These are phyloP conservation scores for Gallinago jamesoni DNA, from an alignment of 2,113 vertebrate species.

Conservation along the genomic window DNA sequence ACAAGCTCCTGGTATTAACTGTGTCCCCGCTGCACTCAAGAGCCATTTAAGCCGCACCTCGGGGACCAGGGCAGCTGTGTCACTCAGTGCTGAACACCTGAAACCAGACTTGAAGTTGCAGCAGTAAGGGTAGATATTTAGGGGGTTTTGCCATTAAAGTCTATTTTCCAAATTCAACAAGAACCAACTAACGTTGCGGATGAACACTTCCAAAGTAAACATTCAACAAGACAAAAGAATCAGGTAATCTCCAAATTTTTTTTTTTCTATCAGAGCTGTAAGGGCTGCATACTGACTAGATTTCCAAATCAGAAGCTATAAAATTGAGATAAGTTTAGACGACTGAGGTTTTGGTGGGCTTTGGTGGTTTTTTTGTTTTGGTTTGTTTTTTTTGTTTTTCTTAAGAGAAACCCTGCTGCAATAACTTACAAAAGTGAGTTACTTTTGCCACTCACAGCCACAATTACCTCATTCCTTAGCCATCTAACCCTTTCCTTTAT, in stretches of 20 bases:
- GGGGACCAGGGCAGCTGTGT: background rate
- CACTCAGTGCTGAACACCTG: background rate
- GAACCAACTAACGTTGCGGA: background rate
- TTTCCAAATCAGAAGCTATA: background rate
- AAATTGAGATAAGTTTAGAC: background rate
- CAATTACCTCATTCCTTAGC: background rate
- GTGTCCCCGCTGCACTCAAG: background rate
- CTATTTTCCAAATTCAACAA: background rate
- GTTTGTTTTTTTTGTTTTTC: background rate
- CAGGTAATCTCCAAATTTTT: background rate
- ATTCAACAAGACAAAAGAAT: background rate
- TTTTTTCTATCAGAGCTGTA: background rate
- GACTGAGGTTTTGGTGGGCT: background rate
- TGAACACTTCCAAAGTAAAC: background rate
- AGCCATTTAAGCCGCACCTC: background rate
- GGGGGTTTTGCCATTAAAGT: background rate
- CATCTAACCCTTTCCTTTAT: background rate
- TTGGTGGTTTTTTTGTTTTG: background rate
- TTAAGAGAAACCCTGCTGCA: background rate
- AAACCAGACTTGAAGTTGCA: background rate
- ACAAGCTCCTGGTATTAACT: background rate
- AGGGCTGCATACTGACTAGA: background rate
- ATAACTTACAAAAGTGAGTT: background rate
- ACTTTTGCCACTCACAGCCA: background rate
- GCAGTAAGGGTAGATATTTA: background rate